Percentiles rank a stretch among this genome's conserved stretches.
Conservation (phyloP, 2,113 vertebrate genomes). For the Neotoma lepida region DNA sequence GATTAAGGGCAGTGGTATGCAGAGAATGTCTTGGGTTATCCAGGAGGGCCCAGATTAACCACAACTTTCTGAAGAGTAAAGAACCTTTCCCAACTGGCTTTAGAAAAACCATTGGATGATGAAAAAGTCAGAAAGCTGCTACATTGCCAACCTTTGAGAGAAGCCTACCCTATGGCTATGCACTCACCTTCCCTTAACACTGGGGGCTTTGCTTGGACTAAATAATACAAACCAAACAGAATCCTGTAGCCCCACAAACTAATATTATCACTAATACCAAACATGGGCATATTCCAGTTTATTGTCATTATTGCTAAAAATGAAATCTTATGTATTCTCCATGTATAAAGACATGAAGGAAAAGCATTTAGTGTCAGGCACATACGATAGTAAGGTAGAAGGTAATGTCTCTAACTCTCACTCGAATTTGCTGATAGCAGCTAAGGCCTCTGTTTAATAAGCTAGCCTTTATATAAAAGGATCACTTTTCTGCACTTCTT, state of each 20-base stretch:
- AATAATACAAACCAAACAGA: conserved; percentile 5
- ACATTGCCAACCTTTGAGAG: background rate
- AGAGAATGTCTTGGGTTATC: background rate
- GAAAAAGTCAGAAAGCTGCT: background rate
- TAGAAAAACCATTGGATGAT: background rate
- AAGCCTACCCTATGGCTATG: background rate
- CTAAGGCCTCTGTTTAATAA: background rate
- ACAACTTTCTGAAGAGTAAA: background rate
- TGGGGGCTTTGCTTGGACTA: background rate
- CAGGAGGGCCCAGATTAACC: background rate
- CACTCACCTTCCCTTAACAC: background rate
- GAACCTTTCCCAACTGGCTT: background rate
- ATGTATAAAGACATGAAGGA: background rate
- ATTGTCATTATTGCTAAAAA: background rate
- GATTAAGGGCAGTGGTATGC: background rate
- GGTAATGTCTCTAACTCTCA: background rate
- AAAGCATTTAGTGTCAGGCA: background rate
- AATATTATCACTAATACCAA: background rate
- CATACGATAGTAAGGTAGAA: background rate
- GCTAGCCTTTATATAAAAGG: background rate
- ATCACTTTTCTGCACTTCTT: background rate
- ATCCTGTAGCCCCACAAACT: background rate
- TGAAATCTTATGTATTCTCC: background rate
- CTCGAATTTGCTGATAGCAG: background rate
- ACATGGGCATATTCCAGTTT: conserved; percentile 20